Evolutionary conservation across 2,113 vertebrate species (phyloP).

Genomic region (human): GRCh38 chr22:43258001-43258500

Average conservation of each 20-base stretch:
- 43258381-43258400: constrained; percentile 80
- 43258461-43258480: not conserved
- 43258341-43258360: constrained; percentile 78
- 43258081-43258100: not conserved
- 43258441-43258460: accelerated
- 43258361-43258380: constrained; percentile 83
- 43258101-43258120: not conserved
- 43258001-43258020: not conserved
- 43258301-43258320: constrained; percentile 98
- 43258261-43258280: constrained; percentile 95
- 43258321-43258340: constrained; percentile 99
- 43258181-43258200: accelerated
- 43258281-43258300: constrained; percentile 96
- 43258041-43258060: not conserved
- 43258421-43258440: accelerated
- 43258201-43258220: constrained; percentile 87
- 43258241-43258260: constrained; percentile 98
- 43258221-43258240: constrained; percentile 97
- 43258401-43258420: not conserved
- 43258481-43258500: accelerated
- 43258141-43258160: accelerated
- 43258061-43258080: accelerated
- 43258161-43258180: accelerated
- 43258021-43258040: not conserved
- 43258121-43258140: accelerated